Conservation (phyloP, 2,113 vertebrate genomes). For the Antechinus stuartii region DNA sequence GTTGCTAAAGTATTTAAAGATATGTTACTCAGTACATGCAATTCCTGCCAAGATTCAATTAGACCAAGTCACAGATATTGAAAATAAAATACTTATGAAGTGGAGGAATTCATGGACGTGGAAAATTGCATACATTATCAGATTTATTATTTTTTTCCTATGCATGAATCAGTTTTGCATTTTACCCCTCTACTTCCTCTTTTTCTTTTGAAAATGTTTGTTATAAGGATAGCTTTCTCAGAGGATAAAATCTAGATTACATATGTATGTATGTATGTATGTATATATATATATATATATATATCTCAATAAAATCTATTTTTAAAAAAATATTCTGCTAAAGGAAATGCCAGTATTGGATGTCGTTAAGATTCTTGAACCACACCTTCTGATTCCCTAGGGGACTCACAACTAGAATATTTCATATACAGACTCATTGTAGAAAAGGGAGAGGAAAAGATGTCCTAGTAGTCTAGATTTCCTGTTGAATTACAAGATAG, state of each 20-base stretch:
- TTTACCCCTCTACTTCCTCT: neutral
- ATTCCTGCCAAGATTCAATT: neutral
- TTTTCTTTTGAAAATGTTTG: neutral
- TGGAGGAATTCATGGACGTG: neutral
- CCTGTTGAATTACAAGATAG: neutral
- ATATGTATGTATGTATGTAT: neutral
- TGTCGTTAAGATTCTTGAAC: neutral
- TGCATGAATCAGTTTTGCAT: neutral
- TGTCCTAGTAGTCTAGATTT: neutral
- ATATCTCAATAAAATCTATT: neutral
- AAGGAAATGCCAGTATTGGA: neutral
- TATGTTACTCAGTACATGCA: neutral
- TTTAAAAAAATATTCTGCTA: neutral
- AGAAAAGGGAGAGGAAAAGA: neutral
- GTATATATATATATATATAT: neutral
- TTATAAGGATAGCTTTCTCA: neutral
- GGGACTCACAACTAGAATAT: neutral
- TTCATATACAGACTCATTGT: neutral
- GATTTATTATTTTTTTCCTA: neutral
- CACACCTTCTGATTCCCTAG: neutral
- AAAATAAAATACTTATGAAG: neutral
- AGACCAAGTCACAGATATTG: neutral
- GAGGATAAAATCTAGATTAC: neutral
- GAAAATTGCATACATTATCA: neutral
- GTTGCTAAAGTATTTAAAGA: neutral